These are phyloP conservation scores for Calameuta filiformis DNA, from an alignment of 2,888 invertebrate genomes.

Conservation along the genomic window DNA sequence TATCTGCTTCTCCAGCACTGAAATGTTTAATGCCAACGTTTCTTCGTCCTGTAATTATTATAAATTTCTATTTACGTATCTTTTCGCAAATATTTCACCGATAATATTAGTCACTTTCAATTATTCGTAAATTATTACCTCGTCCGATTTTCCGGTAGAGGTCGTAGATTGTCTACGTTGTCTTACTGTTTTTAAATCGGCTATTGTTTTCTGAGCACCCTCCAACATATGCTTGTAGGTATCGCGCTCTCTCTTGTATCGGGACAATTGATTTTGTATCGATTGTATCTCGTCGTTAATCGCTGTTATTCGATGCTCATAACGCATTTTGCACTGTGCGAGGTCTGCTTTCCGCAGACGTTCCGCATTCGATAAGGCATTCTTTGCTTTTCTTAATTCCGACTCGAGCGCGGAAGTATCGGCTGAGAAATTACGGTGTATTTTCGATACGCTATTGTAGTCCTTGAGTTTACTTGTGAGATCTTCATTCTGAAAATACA, in stretches of 20 bases:
- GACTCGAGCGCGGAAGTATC: conserved; percentile 81
- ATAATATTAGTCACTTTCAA: conserved; percentile 4
- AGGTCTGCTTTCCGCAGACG: conserved; percentile 82
- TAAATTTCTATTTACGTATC: background rate
- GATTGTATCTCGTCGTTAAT: conserved; percentile 86
- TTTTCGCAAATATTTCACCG: background rate
- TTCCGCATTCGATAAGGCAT: conserved; percentile 75
- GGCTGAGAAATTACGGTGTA: conserved; percentile 81
- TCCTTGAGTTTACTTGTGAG: conserved; percentile 83
- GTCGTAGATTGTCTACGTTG: conserved; percentile 60
- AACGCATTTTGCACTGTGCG: conserved; percentile 83
- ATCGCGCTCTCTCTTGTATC: conserved; percentile 89
- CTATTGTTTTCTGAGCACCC: conserved; percentile 85
- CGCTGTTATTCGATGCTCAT: conserved; percentile 85
- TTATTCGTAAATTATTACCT: conserved; percentile 66
- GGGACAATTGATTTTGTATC: conserved; percentile 78
- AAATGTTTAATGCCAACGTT: conserved; percentile 74
- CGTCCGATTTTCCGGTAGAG: conserved; percentile 80
- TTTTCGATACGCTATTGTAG: conserved; percentile 85
- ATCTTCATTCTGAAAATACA: conserved; percentile 76
- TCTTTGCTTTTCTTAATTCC: conserved; percentile 78
- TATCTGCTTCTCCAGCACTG: conserved; percentile 83
- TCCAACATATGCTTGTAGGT: conserved; percentile 91
- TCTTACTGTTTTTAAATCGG: conserved; percentile 74
- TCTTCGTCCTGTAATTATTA: conserved; percentile 72